These are phyloP conservation scores for Anabas testudineus DNA, from an alignment of 2,797 vertebrate genomes.

Conservation along the genomic window DNA sequence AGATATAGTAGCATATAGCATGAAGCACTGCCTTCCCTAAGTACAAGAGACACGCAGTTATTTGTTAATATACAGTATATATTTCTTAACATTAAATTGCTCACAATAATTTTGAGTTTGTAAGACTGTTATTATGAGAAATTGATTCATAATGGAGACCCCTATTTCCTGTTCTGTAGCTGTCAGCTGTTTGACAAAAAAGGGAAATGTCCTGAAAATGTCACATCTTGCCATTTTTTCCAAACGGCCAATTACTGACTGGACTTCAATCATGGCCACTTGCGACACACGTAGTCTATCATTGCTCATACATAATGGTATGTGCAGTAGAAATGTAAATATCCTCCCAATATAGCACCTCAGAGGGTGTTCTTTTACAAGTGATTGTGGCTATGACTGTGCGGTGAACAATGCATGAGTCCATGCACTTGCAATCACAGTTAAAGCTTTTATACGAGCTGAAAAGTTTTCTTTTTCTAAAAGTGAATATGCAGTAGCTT, in stretches of 20 bases:
- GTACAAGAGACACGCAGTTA: no score
- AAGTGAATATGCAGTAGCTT: background rate
- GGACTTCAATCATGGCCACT: background rate
- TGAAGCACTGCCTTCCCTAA: no score
- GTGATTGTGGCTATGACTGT: conserved; percentile 14
- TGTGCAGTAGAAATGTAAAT: conserved; percentile 9
- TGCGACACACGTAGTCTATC: background rate
- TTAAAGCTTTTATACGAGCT: conserved; percentile 22
- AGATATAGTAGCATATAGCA: no score
- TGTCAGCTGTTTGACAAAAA: background rate
- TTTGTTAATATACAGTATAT: no score
- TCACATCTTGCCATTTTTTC: background rate
- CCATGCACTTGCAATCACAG: conserved; percentile 27
- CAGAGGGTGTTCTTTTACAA: background rate
- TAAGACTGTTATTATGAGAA: background rate
- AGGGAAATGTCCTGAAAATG: background rate
- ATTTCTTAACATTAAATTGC: no score
- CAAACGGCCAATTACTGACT: background rate
- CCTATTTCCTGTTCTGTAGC: background rate
- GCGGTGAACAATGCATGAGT: conserved; percentile 4
- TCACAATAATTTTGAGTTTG: no score
- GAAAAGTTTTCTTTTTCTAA: background rate
- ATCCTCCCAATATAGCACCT: background rate
- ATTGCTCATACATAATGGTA: background rate
- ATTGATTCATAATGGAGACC: background rate